Evolutionary conservation across 2,888 invertebrate species (phyloP).

Genomic region (Megastigmus dorsalis): DNA sequence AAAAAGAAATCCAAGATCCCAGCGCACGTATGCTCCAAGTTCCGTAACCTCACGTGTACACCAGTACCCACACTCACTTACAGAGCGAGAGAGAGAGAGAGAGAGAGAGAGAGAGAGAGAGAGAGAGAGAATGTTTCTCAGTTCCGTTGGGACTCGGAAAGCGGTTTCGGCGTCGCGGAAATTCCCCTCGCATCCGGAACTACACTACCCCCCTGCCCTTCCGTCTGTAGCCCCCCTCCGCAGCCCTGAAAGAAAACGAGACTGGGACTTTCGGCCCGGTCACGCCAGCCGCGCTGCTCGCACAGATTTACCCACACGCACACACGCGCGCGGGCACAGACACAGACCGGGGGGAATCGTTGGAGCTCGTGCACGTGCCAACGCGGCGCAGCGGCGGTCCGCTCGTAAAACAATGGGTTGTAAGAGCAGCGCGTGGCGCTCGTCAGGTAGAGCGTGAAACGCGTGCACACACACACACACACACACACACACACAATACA

Average conservation of each 20-base stretch:
- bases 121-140: no score
- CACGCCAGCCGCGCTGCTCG: neutral
- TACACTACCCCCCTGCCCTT: no score
- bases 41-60: no score
- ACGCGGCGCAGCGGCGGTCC: neutral
- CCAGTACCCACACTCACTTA: no score
- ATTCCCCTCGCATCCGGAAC: slow-evolving; percentile 25
- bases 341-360: no score
- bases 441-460: slow-evolving; percentile 51
- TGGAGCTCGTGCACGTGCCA: slow-evolving; percentile 25
- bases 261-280: slow-evolving; percentile 27
- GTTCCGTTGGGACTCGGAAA: slow-evolving; percentile 17
- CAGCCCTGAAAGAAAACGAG: neutral
- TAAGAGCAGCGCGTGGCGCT: slow-evolving; percentile 24
- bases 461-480: no score
- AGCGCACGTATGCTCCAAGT: no score
- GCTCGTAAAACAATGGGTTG: slow-evolving; percentile 48
- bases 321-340: no score
- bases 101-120: no score
- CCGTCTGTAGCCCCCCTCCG: neutral
- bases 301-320: slow-evolving; percentile 12
- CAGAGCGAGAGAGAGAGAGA: no score
- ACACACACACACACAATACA: no score
- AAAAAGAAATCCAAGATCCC: no score
- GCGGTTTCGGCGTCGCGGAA: slow-evolving; percentile 28